Conservation (phyloP, 1,140 invertebrate species). For the Argopecten irradians region DNA sequence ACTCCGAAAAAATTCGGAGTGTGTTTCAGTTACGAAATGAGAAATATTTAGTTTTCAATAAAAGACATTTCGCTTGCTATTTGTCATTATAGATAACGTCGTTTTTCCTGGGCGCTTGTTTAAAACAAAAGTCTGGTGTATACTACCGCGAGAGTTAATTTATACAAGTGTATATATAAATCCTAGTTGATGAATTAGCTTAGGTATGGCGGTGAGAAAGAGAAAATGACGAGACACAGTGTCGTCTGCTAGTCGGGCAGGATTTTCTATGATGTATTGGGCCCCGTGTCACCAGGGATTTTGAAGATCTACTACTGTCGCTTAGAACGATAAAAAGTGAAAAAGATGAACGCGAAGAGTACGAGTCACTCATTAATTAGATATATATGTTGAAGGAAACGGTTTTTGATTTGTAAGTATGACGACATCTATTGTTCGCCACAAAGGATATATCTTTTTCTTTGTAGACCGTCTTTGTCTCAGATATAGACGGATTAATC, state of each 20-base stretch:
- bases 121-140: neutral
- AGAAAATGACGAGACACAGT: neutral
- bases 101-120: too few relatives aligned
- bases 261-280: neutral
- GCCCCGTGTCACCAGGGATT: neutral
- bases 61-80: too few relatives aligned
- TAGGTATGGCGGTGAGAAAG: neutral
- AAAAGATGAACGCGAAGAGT: constrained; percentile 15
- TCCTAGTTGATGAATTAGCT: neutral
- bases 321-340: neutral
- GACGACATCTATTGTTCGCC: neutral
- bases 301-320: constrained; percentile 14
- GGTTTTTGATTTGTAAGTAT: neutral
- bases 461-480: neutral
- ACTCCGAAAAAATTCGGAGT: too few relatives aligned
- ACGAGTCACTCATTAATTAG: neutral
- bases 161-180: constrained; percentile 2
- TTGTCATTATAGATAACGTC: too few relatives aligned
- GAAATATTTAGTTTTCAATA: too few relatives aligned
- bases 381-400: neutral
- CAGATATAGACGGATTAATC: neutral
- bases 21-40: too few relatives aligned
- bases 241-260: neutral
- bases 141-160: neutral
- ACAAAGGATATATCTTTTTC: neutral